Evolutionary conservation across 2,113 vertebrate genomes (phyloP), one percentile per base, ranked within the genome.

Genomic region (Microcebus tavaratra): DNA sequence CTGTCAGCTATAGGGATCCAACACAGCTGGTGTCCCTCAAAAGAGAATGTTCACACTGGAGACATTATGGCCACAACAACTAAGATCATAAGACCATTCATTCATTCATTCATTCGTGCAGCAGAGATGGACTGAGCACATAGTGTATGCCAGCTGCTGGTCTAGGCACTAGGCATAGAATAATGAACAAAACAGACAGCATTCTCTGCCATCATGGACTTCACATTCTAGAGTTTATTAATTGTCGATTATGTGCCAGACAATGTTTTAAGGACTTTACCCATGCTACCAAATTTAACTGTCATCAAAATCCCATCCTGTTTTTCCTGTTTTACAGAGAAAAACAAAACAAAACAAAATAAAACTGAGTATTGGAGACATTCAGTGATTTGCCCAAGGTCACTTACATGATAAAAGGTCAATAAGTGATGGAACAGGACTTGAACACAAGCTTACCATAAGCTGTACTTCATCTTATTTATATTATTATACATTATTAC

Each of bases 291-390:
- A 83, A 70, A 78, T 57, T 80, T 79, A 68, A 70, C 6, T 23
- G 31, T n/a, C 53, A 67, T n/a, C 84, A 53, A 29, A 87, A 42
- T 12, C 50, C 88, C 39, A 53, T 76, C 27, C 42, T 65, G 25
- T 57, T 91, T 78, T 75, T 70, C 73, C 85, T 63, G 20, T 68
- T 90, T 90, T 90, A 78, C 29, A 84, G 75, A 55, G 48, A 55
- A 70, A 79, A 45, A 45, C 45, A 45, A 45, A 45, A 45, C 42
- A 45, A 45, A 45, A 45, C 45, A 45, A 45, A 45, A 45, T 6
- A 45, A 45, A 84, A n/a, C 1, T 4, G 45, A 92, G 59, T 48
- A 39, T 82, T 68, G 3, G 67, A 86, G 63, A 48, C 21, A 83
- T 39, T 61, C 5, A 25, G 1, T 45, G 50, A 68, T 76, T 80